Evolutionary conservation across 2,113 vertebrate species (phyloP).

Genomic region (Tragelaphus imberbis): DNA sequence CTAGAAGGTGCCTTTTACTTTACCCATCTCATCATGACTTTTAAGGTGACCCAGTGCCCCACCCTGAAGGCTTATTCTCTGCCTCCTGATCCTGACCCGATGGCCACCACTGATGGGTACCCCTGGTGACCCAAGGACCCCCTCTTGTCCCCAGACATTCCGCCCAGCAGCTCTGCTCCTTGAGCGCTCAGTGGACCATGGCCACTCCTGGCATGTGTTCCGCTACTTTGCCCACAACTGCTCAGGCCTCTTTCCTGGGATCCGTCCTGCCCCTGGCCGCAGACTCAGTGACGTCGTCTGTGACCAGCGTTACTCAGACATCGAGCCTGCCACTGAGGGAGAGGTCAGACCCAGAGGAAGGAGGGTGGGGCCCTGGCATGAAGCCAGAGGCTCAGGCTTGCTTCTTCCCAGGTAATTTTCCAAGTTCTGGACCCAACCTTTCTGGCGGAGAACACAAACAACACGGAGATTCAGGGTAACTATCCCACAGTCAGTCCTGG

Average conservation of each 20-base stretch:
- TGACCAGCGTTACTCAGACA: slow-evolving; percentile 89
- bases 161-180: slow-evolving; percentile 89
- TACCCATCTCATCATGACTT: slow-evolving; percentile 91
- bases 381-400: not conserved
- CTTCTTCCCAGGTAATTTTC: slow-evolving; percentile 86
- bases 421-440: slow-evolving; percentile 91
- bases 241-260: slow-evolving; percentile 81
- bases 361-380: accelerated
- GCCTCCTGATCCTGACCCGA: not conserved
- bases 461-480: slow-evolving; percentile 87
- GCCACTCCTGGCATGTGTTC: slow-evolving; percentile 85
- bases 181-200: slow-evolving; percentile 84
- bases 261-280: slow-evolving; percentile 73
- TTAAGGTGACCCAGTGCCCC: slow-evolving; percentile 80
- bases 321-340: slow-evolving; percentile 87
- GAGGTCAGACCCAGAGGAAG: slow-evolving; percentile 76
- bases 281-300: slow-evolving; percentile 86
- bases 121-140: not conserved
- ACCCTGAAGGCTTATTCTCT: not conserved
- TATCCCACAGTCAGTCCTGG: not conserved
- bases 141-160: slow-evolving; percentile 81
- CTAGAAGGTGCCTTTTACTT: slow-evolving; percentile 90
- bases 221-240: slow-evolving; percentile 90
- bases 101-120: not conserved
- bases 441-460: slow-evolving; percentile 87